Evolutionary conservation across 2,888 invertebrate species (phyloP).

Genomic region (Xestia xanthographa): DNA sequence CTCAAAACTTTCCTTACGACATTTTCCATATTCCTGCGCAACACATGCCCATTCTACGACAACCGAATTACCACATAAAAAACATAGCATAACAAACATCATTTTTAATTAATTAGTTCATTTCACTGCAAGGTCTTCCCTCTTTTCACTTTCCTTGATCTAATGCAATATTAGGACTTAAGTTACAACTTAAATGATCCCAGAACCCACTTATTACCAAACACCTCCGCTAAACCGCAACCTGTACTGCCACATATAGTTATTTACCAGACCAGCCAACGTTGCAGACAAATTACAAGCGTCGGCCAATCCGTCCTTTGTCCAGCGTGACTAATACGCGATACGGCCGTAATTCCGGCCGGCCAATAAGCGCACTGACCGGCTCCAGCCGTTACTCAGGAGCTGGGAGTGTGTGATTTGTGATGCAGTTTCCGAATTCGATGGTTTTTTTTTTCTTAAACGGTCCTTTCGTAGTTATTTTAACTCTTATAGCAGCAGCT

Average conservation of each 20-base stretch:
- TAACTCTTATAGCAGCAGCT: neutral
- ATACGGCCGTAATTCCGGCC: slow-evolving; percentile 62
- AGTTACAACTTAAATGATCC: neutral
- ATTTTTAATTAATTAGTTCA: neutral
- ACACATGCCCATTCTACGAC: too few species aligned
- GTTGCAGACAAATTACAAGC: slow-evolving; percentile 68
- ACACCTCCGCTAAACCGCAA: slow-evolving; percentile 28
- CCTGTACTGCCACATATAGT: slow-evolving; percentile 18
- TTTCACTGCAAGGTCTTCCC: neutral
- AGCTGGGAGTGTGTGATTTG: slow-evolving; percentile 52
- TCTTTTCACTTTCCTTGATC: neutral
- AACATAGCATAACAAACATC: too few species aligned
- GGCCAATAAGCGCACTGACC: slow-evolving; percentile 63
- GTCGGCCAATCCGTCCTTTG: slow-evolving; percentile 67
- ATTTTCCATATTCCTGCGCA: too few species aligned
- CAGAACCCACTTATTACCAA: slow-evolving; percentile 16
- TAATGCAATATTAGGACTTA: neutral
- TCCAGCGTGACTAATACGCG: slow-evolving; percentile 65
- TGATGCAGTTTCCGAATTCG: slow-evolving; percentile 42
- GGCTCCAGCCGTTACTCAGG: slow-evolving; percentile 58
- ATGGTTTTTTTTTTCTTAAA: slow-evolving; percentile 3
- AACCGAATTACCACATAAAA: too few species aligned
- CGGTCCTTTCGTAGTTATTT: neutral
- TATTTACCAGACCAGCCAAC: slow-evolving; percentile 37
- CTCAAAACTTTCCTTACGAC: too few species aligned